Evolutionary conservation across 2,888 invertebrate genomes (phyloP).

Genomic region (Antitype chi): DNA sequence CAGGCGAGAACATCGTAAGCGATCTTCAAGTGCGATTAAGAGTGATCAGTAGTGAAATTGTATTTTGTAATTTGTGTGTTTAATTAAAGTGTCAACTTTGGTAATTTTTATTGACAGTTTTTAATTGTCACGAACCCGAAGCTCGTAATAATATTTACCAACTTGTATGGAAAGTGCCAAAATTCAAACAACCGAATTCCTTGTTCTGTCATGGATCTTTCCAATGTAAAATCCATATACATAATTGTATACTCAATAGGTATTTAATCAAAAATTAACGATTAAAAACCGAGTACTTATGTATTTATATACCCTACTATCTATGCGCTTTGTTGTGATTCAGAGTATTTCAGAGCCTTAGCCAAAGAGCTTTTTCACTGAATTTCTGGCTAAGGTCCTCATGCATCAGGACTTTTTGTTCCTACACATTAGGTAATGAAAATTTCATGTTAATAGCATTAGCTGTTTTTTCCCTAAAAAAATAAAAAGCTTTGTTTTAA

Average conservation of each 20-base stretch:
- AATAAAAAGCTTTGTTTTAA: conserved; percentile 21
- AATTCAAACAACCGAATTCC: not conserved
- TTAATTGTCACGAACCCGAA: too few relatives aligned
- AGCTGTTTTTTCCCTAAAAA: conserved; percentile 21
- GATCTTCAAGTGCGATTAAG: too few relatives aligned
- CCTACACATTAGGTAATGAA: conserved; percentile 18
- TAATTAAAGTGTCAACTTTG: too few relatives aligned
- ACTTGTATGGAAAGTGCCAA: not conserved
- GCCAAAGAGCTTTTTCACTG: not conserved
- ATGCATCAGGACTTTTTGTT: conserved; percentile 5
- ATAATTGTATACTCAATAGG: not conserved
- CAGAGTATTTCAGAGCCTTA: not conserved
- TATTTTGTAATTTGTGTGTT: too few relatives aligned
- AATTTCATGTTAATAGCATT: conserved; percentile 35
- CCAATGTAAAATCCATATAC: not conserved
- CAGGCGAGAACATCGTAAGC: too few relatives aligned
- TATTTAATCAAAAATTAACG: not conserved
- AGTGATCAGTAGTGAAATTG: too few relatives aligned
- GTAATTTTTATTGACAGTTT: too few relatives aligned
- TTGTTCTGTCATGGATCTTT: not conserved
- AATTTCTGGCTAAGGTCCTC: not conserved
- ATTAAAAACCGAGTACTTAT: not conserved
- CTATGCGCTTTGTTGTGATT: not conserved
- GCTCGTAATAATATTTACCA: too few relatives aligned
- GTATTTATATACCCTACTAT: not conserved